These are phyloP conservation scores for Gopherus evgoodei DNA, from an alignment of 2,113 vertebrate genomes.

Conservation along the genomic window DNA sequence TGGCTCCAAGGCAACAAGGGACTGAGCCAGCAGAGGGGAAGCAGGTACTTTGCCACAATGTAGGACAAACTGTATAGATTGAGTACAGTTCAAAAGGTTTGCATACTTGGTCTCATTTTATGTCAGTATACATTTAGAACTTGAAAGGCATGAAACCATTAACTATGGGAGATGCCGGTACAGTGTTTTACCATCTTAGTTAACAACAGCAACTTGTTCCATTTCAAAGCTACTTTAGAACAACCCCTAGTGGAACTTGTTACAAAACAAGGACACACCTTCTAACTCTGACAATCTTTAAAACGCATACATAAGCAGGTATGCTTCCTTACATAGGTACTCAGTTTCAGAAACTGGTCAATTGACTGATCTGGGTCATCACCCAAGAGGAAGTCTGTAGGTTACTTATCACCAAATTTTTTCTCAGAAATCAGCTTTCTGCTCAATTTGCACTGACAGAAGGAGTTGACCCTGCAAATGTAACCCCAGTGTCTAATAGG, in stretches of 20 bases:
- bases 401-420: background rate
- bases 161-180: background rate
- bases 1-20: too few relatives aligned
- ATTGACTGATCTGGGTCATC: background rate
- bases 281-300: background rate
- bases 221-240: background rate
- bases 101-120: background rate
- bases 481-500: too few relatives aligned
- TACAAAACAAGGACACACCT: background rate
- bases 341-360: background rate
- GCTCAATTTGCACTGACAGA: background rate
- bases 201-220: background rate
- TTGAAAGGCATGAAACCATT: background rate
- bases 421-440: background rate
- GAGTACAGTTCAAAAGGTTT: background rate
- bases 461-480: background rate
- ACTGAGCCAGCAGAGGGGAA: too few relatives aligned
- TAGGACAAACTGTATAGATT: background rate
- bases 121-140: background rate
- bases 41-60: too few relatives aligned
- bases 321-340: background rate
- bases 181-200: background rate
- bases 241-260: background rate
- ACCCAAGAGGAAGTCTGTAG: background rate
- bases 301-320: background rate